Base-by-base conservation (phyloP, 2,888 invertebrate genomes). In the Smittia sp. region DNA sequence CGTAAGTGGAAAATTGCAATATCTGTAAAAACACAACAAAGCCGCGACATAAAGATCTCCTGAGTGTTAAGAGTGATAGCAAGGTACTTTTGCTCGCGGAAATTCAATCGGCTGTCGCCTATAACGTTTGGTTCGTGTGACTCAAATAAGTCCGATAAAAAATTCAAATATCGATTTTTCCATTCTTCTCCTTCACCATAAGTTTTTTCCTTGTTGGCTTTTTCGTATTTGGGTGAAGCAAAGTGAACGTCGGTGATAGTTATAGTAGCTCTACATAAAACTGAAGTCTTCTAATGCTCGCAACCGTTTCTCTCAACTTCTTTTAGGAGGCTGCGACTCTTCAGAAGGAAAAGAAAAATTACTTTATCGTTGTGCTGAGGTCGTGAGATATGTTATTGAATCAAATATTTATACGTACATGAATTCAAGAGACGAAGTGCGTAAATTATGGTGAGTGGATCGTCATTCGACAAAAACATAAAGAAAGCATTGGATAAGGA, bases 81-180 rank as follows among this genome's bases (percentile, higher is more conserved):
- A n/a, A n/a, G n/a, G n/a, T n/a, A n/a, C n/a, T n/a, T n/a, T n/a
- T n/a, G n/a, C n/a, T n/a, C n/a, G n/a, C n/a, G n/a, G n/a, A n/a
- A n/a, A n/a, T n/a, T n/a, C n/a, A n/a, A n/a, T n/a, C n/a, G n/a
- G n/a, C n/a, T n/a, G 66, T 38, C 18, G 38, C 20, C 9, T 38
- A 32, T 20, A 32, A 13, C 39, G 3, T 9, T 32, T 32, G n/a
- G n/a, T 68, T 25, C 15, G 39, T 25, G 1, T 11, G 46, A 68
- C 68, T 68, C 54, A 70, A 70, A 54, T 70, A 54, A 52, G 38
- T 58, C 32, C 70, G 54, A 70, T 70, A 54, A 72, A 72, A 72
- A 39, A 38, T 72, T 72, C 62, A 72, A 62, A 62, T 72, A 72
- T 72, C 72, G 72, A 72, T 72, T 72, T 72, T 72, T 72, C 54